Evolutionary conservation across 2,113 vertebrate genomes (phyloP), one percentile per base, ranked within the genome.

Genomic region (Caranx melampygus): DNA sequence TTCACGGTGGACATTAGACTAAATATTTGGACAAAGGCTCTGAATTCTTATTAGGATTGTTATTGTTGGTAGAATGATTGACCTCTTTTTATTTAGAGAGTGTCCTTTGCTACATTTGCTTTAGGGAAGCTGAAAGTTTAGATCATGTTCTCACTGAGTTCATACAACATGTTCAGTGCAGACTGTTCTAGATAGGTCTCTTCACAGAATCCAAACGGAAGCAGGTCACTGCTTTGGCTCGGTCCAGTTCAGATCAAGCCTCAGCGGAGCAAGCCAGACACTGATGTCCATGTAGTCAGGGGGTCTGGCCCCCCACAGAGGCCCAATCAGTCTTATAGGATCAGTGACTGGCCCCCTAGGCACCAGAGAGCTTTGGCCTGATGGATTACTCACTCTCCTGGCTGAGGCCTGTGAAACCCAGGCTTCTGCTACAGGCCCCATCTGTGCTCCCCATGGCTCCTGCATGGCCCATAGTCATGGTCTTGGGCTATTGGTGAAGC

Each of bases 251-350:
- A 84, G 81, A 82, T 83, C 86, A 82, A 84, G 86, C 89, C 90
- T 92, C 89, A 82, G 52, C 90, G 86, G 92, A 92, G 93, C 89
- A 78, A 79, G 68, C 87, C 89, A 73, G 86, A 65, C 91, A 87
- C 93, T 89, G 84, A 92, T 93, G 92, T 92, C 91, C 85, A 49
- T 89, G 67, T 78, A 81, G 84, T 90, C 85, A 86, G 85, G 92
- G 85, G 89, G 87, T 84, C 84, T 79, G 84, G 81, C 81, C 87
- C 82, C 91, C 91, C 88, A 79, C 87, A 68, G 91, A 86, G 91
- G 80, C 86, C 89, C 88, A 93, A 90, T 93, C 92, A 94, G 91
- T 93, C 89, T 89, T 91, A 78, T 84, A 93, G 91, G 92, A 93
- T 92, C 92, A 90, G 87, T 88, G 85, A 77, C 83, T 71, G 80